Evolutionary conservation across 1,140 invertebrate species (phyloP), one percentile per base, ranked within the genome.

Genomic region (Drosophila tsacasi): DNA sequence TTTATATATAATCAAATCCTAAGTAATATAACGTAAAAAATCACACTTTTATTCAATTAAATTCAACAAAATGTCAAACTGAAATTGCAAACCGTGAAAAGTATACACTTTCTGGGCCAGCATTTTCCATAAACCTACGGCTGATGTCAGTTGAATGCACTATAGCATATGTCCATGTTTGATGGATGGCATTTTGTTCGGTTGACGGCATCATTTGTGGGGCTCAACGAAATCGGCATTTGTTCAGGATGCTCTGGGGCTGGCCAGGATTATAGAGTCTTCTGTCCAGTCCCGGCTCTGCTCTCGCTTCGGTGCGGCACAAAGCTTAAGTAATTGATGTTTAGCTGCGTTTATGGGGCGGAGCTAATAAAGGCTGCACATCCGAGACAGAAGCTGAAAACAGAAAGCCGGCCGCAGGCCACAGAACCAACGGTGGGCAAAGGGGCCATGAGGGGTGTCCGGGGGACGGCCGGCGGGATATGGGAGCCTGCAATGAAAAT

Each of bases 271-370:
- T 35, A 47, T 68, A 49, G 30, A 25, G 23, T 68, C 32, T 49
- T 25, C 49, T 46, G 19, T 47, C 13, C 27, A 42, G 42, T 44
- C 21, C 46, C 37, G 37, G 37, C 13, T 27, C 35, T 12, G 19
- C 30, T 58, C 37, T 49, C 52, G 25, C 15, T 61, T 72, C 46
- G 49, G 32, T 76, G 50, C 50, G 25, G 35, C 39, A 69, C 39
- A 71, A 76, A 54, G 72, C 76, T 83, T 80, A 86, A 86, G 84
- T 89, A 86, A 83, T 87, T 86, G 83, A 76, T 83, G 74, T 87
- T 86, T 79, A 83, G 83, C 79, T 69, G 50, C 50, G 49, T 72
- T 66, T 76, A 73, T 71, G 63, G 71, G 59, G 47, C 63, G 72
- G 40, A 67, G 61, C 78, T 86, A 87, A 87, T 86, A 86, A 87